Evolutionary conservation across 2,888 invertebrate genomes (phyloP), one percentile per base, ranked within the genome.

Genomic region (Leptinotarsa peninsularis): DNA sequence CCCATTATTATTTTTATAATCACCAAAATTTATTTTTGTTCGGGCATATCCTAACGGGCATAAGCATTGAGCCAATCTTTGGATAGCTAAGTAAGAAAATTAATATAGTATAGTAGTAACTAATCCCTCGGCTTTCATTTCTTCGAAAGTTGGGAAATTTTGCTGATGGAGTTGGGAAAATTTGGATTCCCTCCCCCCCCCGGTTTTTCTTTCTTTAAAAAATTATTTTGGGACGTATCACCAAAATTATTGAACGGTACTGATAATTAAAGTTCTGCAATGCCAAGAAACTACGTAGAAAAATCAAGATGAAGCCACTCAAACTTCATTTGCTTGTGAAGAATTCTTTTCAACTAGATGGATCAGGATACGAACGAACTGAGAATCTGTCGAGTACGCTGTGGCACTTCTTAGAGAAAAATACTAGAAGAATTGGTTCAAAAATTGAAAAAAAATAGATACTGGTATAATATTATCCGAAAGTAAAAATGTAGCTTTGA

Each of bases 221-320:
- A 43, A 33, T n/a, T 4, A 5, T 18, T 56, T 18, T 18, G 13
- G 33, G 33, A 7, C 33, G 0, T 33, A 33, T 33, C 33, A 21
- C 1, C 56, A 17, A 56, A 56, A 18, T n/a, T 66, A 43, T 49
- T 66, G 7, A 66, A 49, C 10, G 18, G 50, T n/a, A 67, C 52
- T 23, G 50, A 67, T 10, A 52, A 54, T 52, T 54, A 52, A 52
- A 54, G 54, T 27, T 52, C 52, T 33, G 27, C 33, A 15, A 52
- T 68, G 68, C 54, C 68, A 27, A 68, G 68, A 43, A 68, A 68
- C 54, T 68, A 5, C 17, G 23, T 68, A 17, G 54, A 33, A 27
- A n/a, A 2, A n/a, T 68, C 54, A 23, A 54, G 17, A 15, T 52
- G 10, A 43, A 43, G 33, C 2, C 33, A 10, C 52, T 15, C 52